Evolutionary conservation across 2,888 invertebrate species (phyloP).

Genomic region (Scaeva pyrastri): DNA sequence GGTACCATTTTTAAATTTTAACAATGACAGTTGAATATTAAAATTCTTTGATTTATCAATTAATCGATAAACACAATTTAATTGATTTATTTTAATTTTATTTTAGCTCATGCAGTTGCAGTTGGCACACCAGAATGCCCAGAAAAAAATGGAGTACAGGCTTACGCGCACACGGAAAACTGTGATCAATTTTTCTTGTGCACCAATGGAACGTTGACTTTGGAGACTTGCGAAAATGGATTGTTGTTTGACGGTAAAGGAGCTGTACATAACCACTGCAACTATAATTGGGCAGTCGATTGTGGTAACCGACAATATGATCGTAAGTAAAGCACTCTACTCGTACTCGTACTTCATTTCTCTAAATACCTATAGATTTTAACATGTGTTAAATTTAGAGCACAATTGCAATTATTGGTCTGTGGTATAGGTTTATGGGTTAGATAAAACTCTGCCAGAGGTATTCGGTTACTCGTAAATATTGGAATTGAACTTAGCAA

Average conservation of each 20-base stretch:
- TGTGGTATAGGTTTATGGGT: not conserved
- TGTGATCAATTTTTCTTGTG: slow-evolving; percentile 96
- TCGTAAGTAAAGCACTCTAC: slow-evolving; percentile 86
- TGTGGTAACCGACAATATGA: slow-evolving; percentile 93
- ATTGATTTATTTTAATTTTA: slow-evolving; percentile 54
- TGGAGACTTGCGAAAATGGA: slow-evolving; percentile 96
- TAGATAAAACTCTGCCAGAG: not conserved
- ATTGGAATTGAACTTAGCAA: not conserved
- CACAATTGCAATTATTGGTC: not conserved
- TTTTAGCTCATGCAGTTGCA: slow-evolving; percentile 87
- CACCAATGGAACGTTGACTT: slow-evolving; percentile 94
- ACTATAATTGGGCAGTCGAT: slow-evolving; percentile 96
- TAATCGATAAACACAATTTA: slow-evolving; percentile 6
- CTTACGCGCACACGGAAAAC: slow-evolving; percentile 93
- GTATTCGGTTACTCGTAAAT: not conserved
- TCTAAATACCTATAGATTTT: not conserved
- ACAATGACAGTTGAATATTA: slow-evolving; percentile 47
- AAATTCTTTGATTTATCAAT: slow-evolving; percentile 22
- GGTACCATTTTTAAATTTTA: not conserved
- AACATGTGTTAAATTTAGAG: slow-evolving; percentile 3
- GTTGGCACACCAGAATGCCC: slow-evolving; percentile 91
- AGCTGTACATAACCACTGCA: slow-evolving; percentile 95
- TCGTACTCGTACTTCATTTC: not conserved
- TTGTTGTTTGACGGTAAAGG: slow-evolving; percentile 96
- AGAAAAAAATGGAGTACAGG: slow-evolving; percentile 91